Percentiles rank a stretch among this genome's conserved stretches.
Evolutionary conservation across 2,113 vertebrate species (phyloP).

Genomic region (Drymodes brunneopygia): DNA sequence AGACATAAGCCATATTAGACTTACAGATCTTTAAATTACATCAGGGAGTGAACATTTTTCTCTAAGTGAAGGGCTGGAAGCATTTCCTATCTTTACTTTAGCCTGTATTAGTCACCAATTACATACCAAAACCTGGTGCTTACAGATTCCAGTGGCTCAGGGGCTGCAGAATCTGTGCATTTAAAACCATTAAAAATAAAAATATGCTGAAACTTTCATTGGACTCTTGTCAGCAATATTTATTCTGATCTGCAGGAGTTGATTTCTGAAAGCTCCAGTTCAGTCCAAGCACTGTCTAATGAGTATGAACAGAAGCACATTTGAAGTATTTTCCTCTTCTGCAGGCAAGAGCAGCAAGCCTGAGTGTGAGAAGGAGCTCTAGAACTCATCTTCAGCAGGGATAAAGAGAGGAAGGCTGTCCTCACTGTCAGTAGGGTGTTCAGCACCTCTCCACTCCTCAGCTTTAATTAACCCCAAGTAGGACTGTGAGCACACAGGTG

Average conservation of each 20-base stretch:
- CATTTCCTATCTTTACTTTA: neutral
- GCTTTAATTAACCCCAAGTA: neutral
- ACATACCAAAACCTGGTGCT: neutral
- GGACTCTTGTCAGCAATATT: neutral
- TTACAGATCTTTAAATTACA: slow-evolving; percentile 15
- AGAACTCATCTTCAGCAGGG: neutral
- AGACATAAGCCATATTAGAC: slow-evolving; percentile 1
- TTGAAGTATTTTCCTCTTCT: neutral
- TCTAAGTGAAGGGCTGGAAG: neutral
- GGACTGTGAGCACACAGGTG: neutral
- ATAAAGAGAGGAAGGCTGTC: neutral
- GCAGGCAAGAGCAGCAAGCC: neutral
- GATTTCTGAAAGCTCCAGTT: neutral
- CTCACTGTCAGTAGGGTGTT: neutral
- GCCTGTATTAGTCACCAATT: neutral
- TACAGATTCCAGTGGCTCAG: neutral
- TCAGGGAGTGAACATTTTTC: neutral
- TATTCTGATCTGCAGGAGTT: neutral
- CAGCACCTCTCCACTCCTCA: neutral
- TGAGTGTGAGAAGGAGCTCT: neutral
- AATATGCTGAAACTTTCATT: neutral
- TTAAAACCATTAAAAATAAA: neutral
- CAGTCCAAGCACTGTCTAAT: neutral
- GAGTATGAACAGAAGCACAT: neutral
- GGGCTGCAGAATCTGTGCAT: neutral